phyloP scores from a whole-genome alignment of 2,797 vertebrate species.

The Monodelphis domestica region DNA sequence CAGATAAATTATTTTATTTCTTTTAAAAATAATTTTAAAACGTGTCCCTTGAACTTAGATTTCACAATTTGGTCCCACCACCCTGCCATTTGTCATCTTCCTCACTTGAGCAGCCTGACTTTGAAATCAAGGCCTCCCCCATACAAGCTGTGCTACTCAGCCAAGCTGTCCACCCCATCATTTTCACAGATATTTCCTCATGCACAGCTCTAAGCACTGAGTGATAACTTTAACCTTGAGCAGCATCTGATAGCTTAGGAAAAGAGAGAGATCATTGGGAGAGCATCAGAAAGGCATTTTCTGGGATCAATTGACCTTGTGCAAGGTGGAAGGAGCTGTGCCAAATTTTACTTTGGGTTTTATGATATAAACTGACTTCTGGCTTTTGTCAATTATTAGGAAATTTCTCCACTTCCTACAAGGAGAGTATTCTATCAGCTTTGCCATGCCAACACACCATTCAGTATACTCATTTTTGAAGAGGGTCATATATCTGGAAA shows the following conservation, averaged over 20 bases:
- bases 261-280: background rate
- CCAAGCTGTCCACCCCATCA: conserved; percentile 48
- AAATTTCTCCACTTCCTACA: background rate
- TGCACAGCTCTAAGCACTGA: conserved; percentile 26
- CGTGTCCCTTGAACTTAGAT: conserved; percentile 46
- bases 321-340: background rate
- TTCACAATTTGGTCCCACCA: conserved; percentile 64
- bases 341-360: background rate
- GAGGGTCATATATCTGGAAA: background rate
- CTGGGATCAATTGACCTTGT: background rate
- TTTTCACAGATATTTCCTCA: background rate
- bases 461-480: background rate
- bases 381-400: background rate
- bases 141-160: conserved; percentile 67
- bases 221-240: background rate
- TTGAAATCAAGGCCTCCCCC: conserved; percentile 73
- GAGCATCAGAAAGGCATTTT: background rate
- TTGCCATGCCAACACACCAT: accelerated
- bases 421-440: background rate
- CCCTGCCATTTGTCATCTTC: conserved; percentile 64
- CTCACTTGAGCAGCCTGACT: conserved; percentile 69
- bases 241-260: background rate
- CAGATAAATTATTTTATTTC: conserved; percentile 45
- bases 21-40: conserved; percentile 47
- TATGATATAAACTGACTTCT: background rate